Evolutionary conservation across 2,797 vertebrate genomes (phyloP), one percentile per base, ranked within the genome.

Genomic region (Anas bernieri): DNA sequence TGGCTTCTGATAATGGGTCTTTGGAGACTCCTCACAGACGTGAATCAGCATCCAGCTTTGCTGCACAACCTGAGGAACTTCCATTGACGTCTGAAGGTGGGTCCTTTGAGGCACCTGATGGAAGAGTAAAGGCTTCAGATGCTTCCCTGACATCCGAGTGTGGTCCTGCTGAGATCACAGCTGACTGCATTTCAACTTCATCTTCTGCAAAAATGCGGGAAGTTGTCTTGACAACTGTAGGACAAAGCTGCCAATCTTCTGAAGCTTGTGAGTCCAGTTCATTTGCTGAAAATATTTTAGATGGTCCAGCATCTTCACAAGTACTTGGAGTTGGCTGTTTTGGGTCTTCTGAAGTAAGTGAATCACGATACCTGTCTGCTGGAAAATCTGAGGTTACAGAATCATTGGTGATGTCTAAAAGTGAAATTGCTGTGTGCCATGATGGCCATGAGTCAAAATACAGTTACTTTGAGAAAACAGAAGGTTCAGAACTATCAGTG

Each of bases 301-400:
- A 79, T 0, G 85, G 93, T 70, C 77, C 80, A 1, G 10, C 28
- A 0, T 61, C 85, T 92, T 58, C 92, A 39, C 83, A 82, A 16
- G 59, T 92, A 22, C 33, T 80, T 62, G 90, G 78, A 35, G 59
- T 82, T 45, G 91, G 75, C 18, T 50, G 61, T 62, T 6, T 93
- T 69, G 67, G 97, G 67, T 82, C 94, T 4, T 96, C 98, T 2
- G 97, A 98, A 94, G 63, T 94, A 58, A 87, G 62, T 0, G 83
- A 73, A 31, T 82, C 33, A 0, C 84, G 75, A 17, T 93, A 83
- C 45, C 11, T 91, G 5, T 6, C 70, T 63, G 43, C 76, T 74
- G 94, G 56, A 64, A 88, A 73, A 77, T 43, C 63, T 20, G 87
- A 95, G 0, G 37, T 56, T 41, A 23, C 74, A 23, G 94, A 68